A percentile compares a stretch with the other conserved stretches of the same genome.
These are phyloP conservation scores for Tautogolabrus adspersus DNA, from an alignment of 2,113 vertebrate genomes.

Conservation along the genomic window DNA sequence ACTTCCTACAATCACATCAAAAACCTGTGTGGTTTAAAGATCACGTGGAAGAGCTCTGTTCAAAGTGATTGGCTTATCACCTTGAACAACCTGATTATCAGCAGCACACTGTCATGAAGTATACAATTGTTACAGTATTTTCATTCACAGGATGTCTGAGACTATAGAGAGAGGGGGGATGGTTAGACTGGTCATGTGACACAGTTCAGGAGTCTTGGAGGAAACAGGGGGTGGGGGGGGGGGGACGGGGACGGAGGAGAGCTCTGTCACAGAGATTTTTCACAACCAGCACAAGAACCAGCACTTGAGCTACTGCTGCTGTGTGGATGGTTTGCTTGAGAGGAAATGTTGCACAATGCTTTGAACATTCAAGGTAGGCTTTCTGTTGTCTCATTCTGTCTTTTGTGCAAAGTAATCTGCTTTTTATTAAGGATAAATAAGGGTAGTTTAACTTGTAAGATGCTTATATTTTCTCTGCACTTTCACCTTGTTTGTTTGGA, in stretches of 20 bases:
- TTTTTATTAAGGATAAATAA: background rate
- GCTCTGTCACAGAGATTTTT: constrained; percentile 65
- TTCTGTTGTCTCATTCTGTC: constrained; percentile 26
- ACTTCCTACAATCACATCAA: background rate
- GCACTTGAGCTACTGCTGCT: constrained; percentile 41
- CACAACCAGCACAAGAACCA: constrained; percentile 53
- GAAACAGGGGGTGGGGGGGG: constrained; percentile 55
- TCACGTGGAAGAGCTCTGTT: background rate
- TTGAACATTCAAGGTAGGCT: constrained; percentile 72
- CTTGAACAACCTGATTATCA: background rate
- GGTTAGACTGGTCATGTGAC: constrained; percentile 72
- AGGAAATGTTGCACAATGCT: constrained; percentile 68
- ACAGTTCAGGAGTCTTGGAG: constrained; percentile 71
- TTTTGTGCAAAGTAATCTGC: background rate
- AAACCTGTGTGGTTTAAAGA: background rate
- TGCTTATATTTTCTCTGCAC: background rate
- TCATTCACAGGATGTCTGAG: constrained; percentile 71
- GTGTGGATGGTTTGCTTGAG: constrained; percentile 60
- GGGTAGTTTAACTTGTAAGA: background rate
- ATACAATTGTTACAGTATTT: background rate
- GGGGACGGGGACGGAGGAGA: constrained; percentile 16
- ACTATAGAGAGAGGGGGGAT: constrained; percentile 57
- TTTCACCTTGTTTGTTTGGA: constrained; percentile 11
- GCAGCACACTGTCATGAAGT: background rate
- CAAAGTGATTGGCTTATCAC: background rate